Evolutionary conservation across 2,797 vertebrate genomes (phyloP), one percentile per base, ranked within the genome.

Genomic region (Rhabdophis nuchalis): DNA sequence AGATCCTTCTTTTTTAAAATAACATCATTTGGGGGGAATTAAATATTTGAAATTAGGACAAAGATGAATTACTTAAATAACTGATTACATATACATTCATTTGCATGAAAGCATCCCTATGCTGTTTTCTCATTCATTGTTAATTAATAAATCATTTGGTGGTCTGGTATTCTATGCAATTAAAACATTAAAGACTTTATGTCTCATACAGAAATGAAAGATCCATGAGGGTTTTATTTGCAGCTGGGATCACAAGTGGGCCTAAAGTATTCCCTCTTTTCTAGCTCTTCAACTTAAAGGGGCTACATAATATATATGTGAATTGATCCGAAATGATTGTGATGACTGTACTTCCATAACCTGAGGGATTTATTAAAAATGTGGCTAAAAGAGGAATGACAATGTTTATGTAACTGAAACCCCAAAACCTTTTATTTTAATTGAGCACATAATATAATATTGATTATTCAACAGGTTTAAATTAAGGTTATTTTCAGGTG

Each of bases 41-140:
- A 61, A 93, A 60, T 14, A 85, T 93, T 92, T 91, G 93, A 94
- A 96, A 96, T 25, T 94, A 96, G 94, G 95, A 90, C 93, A 95
- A 88, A 87, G 56, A 92, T 93, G 58, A 85, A 92, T 93, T 94
- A 95, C 96, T 95, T 94, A 96, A 95, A 95, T 92, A 93, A 87
- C 93, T 93, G 93, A 95, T 93, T 0, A 0, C 25, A 92, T 93
- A 61, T 92, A 95, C 90, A 93, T 97, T 96, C 91, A 95, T 95
- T 95, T 94, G 91, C 90, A 94, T 95, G 93, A 93, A 93, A 94
- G 94, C 87, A 91, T 29, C 92, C 50, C 88, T 95, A 54, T 77
- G 68, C 92, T 96, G 89, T 92, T 94, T 93, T 94, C 88, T 95
- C 92, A 94, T 96, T 92, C 94, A 94, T 86, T 94, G 46, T 94